Evolutionary conservation across 2,888 invertebrate genomes (phyloP), one percentile per base, ranked within the genome.

Genomic region (Helicoverpa assulta): DNA sequence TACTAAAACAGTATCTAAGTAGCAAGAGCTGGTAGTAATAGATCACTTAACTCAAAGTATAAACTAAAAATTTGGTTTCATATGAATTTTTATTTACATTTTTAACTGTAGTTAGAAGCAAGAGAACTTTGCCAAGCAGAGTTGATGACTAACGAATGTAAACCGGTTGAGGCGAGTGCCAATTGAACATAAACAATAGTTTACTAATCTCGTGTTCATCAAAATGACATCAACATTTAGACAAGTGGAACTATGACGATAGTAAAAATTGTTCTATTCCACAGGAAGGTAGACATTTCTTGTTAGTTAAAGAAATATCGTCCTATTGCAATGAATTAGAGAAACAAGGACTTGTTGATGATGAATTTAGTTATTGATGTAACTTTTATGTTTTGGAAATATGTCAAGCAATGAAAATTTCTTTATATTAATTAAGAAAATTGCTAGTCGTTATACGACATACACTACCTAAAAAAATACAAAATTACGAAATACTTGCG

Each of bases 401-500:
- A 33, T 26, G 37, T 6, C 55, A 62, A 59, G 62, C 26, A 57
- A 61, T 6, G 8, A 12, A 50, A 53, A 37, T 50, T 68, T 40
- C 12, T 18, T 57, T 51, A 74, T 56, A 77, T 72, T 16, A 53
- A 77, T 55, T 37, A 40, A 21, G 40, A 63, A 57, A 58, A 76
- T 53, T 55, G 26, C 58, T 53, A 52, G 54, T 68, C 54, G 76
- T 72, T 63, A 66, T 47, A 68, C 76, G 67, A 68, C 56, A 33
- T 60, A 47, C 16, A 19, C 40, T 66, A 62, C 52, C 33, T 75
- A 67, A 76, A 77, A 76, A 60, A 67, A 70, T 71, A 70, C 59
- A 75, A 71, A 76, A 69, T 67, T 70, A 70, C 52, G 57, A 65
- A 68, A 81, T 70, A 76, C 67, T 73, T 72, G 73, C 76, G 57